Evolutionary conservation across 2,888 invertebrate species (phyloP), one percentile per base, ranked within the genome.

Genomic region (Plebejus melissa): DNA sequence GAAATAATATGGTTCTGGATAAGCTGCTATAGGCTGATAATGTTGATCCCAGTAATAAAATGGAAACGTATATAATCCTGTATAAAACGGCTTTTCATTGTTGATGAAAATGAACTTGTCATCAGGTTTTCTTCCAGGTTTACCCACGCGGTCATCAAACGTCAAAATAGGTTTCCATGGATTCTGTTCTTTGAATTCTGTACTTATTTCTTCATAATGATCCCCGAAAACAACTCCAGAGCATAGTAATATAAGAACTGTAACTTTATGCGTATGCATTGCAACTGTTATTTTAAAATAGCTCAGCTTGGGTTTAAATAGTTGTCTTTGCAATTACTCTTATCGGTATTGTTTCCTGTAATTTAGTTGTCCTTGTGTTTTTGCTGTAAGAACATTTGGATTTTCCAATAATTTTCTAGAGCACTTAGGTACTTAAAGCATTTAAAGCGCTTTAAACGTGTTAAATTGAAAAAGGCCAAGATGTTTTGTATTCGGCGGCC

Each of bases 51-150:
- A 82, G 76, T 85, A 84, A 71, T 84, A 85, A 76, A 85, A 86
- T 0, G 88, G 88, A 75, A 82, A 82, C 0, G 86, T 84, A 46
- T 87, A 83, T 2, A 87, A 57, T 60, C 85, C 87, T 16, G 83
- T 80, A 28, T 81, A 77, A 46, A 82, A 84, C 0, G 87, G 86
- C 78, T 71, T 74, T 5, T 69, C 69, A n/a, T 69, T 65, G 54
- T 65, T 78, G 72, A 82, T 80, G 65, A 82, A 77, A 22, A 83
- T 80, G 50, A 84, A 81, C 77, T 88, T 89, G 6, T 82, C 82
- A 13, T 84, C 84, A 16, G 65, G 65, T 13, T 65, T 87, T 84
- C 74, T 85, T 87, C 76, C 83, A 85, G 32, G 74, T 58, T 77
- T 84, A 13, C 13, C 86, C 0, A 84, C 69, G 36, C 84, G 83